phyloP scores from a whole-genome alignment of 2,797 vertebrate species.

The Scolopax bukidnonensis region DNA sequence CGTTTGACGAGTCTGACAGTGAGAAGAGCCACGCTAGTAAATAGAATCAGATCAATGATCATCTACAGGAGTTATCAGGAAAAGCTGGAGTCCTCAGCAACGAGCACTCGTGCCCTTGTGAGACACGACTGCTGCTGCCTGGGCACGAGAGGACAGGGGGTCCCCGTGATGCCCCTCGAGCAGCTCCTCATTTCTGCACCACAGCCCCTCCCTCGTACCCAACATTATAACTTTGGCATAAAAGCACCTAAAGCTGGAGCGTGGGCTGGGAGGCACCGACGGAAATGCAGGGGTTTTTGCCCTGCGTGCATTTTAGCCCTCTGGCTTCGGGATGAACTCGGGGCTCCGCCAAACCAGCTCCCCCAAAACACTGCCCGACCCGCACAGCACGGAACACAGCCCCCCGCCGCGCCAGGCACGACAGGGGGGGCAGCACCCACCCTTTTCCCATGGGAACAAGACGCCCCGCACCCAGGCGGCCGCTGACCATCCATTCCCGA shows the following conservation, averaged over 20 bases:
- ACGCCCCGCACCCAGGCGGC: rapidly evolving
- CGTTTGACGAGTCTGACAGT: neutral
- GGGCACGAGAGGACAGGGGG: neutral
- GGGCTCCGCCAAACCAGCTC: neutral
- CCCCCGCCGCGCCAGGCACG: rapidly evolving
- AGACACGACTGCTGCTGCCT: neutral
- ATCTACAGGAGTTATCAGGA: neutral
- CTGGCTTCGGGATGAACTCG: neutral
- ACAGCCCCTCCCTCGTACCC: neutral
- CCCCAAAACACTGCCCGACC: neutral
- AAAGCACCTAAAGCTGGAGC: neutral
- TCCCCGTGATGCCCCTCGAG: rapidly evolving
- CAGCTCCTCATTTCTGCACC: neutral
- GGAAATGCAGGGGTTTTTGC: rapidly evolving
- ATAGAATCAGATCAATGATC: neutral
- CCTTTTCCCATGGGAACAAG: rapidly evolving
- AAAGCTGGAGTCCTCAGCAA: neutral
- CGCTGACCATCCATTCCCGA: rapidly evolving
- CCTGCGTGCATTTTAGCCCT: rapidly evolving
- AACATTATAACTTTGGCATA: rapidly evolving
- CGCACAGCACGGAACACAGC: rapidly evolving
- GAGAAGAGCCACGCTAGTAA: neutral
- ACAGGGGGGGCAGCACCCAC: rapidly evolving
- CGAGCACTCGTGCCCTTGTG: neutral
- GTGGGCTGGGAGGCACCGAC: neutral